Conservation (phyloP, 37 sponge, comb jelly and placozoan genomes). For the Haliclona indistincta region DNA sequence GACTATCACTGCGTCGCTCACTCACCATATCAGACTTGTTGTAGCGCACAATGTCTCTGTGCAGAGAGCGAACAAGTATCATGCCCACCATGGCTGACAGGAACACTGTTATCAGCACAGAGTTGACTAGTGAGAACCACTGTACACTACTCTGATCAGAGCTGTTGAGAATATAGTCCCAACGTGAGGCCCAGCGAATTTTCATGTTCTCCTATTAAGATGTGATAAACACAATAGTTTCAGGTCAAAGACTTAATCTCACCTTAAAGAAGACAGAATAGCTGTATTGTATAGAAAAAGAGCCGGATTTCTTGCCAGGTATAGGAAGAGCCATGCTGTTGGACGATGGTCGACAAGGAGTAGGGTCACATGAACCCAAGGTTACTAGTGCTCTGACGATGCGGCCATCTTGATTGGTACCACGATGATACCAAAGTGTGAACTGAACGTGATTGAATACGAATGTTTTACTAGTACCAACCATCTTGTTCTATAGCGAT, state of each 20-base stretch:
- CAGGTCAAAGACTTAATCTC: background rate
- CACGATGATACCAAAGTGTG: slow-evolving; percentile 74
- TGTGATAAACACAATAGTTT: background rate
- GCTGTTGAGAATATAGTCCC: slow-evolving; percentile 97
- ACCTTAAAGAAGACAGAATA: slow-evolving; percentile 79
- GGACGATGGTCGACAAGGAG: slow-evolving; percentile 18
- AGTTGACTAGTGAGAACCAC: slow-evolving; percentile 96
- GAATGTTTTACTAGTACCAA: slow-evolving; percentile 51
- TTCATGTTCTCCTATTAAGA: slow-evolving; percentile 32
- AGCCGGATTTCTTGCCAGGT: slow-evolving; percentile 6
- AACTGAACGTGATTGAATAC: slow-evolving; percentile 90
- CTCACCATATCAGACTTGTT: slow-evolving; percentile 87
- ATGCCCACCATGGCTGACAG: slow-evolving; percentile 96
- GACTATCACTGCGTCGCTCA: background rate
- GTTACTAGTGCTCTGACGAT: slow-evolving; percentile 54
- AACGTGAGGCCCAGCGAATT: slow-evolving; percentile 90
- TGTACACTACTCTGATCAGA: slow-evolving; percentile 81
- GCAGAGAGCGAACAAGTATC: slow-evolving; percentile 90
- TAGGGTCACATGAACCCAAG: slow-evolving; percentile 39
- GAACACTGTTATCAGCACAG: slow-evolving; percentile 92
- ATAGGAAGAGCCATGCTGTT: slow-evolving; percentile 22
- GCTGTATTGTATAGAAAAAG: slow-evolving; percentile 67
- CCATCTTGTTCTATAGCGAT: slow-evolving; percentile 25
- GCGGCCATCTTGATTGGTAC: slow-evolving; percentile 35
- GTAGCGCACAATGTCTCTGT: slow-evolving; percentile 89